Evolutionary conservation across 2,888 invertebrate species (phyloP).

Genomic region (Tachystola acroxantha): DNA sequence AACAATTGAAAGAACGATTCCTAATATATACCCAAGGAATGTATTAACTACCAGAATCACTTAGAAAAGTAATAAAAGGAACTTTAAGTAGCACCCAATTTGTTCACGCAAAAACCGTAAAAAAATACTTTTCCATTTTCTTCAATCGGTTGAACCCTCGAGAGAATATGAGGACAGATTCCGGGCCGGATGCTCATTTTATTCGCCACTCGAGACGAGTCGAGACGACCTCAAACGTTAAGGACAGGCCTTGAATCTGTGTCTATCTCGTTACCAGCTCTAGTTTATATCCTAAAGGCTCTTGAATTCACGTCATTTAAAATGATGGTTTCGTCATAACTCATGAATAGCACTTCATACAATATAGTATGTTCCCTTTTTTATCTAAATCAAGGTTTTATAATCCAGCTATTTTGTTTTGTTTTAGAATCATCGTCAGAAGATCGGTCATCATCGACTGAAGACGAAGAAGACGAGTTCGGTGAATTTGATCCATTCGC

Average conservation of each 20-base stretch:
- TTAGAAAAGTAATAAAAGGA: background rate
- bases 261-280: slow-evolving; percentile 40
- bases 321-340: too few relatives aligned
- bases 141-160: slow-evolving; percentile 35
- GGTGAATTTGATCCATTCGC: slow-evolving; percentile 72
- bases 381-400: background rate
- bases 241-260: slow-evolving; percentile 32
- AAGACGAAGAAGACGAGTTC: slow-evolving; percentile 78
- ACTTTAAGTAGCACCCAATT: background rate
- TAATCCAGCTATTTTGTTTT: slow-evolving; percentile 22
- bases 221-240: slow-evolving; percentile 40
- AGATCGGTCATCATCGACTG: slow-evolving; percentile 69
- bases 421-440: slow-evolving; percentile 67
- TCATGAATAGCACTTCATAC: too few relatives aligned
- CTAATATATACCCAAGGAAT: slow-evolving; percentile 12
- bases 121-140: slow-evolving; percentile 20
- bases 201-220: slow-evolving; percentile 49
- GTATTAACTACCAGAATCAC: background rate
- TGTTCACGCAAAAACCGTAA: background rate
- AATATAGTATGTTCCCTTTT: too few relatives aligned
- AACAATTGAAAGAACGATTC: slow-evolving; percentile 13
- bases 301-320: slow-evolving; percentile 12
- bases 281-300: slow-evolving; percentile 31
- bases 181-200: slow-evolving; percentile 39
- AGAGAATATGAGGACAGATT: slow-evolving; percentile 33